Percentiles rank a stretch among this genome's conserved stretches.
These are phyloP conservation scores for Ceraclea dissimilis DNA, from an alignment of 2,888 invertebrate genomes.

Conservation along the genomic window DNA sequence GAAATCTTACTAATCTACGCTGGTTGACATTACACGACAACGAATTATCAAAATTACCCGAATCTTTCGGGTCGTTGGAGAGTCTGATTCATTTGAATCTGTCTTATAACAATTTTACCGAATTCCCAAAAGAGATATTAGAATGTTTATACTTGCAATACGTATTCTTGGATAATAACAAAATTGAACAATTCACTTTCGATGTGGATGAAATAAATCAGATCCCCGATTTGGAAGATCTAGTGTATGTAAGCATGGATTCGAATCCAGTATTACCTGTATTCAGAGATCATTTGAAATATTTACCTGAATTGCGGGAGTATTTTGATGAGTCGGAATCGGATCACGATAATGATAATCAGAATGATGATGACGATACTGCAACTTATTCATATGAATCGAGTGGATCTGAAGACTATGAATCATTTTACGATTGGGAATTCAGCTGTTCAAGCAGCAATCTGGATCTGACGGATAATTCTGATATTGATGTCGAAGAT, in stretches of 20 bases:
- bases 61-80: constrained; percentile 30
- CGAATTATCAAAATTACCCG: constrained; percentile 32
- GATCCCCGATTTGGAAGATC: background rate
- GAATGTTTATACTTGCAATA: constrained; percentile 5
- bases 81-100: constrained; percentile 35
- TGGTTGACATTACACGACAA: constrained; percentile 39
- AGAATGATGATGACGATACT: background rate
- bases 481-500: constrained; percentile 11
- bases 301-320: constrained; percentile 1
- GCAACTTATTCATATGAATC: background rate
- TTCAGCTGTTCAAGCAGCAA: constrained; percentile 10
- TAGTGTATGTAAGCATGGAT: constrained; percentile 7
- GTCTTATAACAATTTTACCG: constrained; percentile 33
- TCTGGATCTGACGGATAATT: constrained; percentile 1
- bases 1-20: constrained; percentile 33
- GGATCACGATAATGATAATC: background rate
- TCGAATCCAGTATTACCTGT: constrained; percentile 2
- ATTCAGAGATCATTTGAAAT: constrained; percentile 11
- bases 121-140: constrained; percentile 29
- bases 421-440: constrained; percentile 8
- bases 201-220: background rate
- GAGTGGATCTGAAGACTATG: background rate
- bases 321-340: background rate
- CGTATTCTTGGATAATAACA: constrained; percentile 7
- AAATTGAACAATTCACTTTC: background rate